Percentiles rank a stretch among this genome's conserved stretches.
Conservation (phyloP, 2,113 vertebrate genomes). For the Marcusenius ussheri region DNA sequence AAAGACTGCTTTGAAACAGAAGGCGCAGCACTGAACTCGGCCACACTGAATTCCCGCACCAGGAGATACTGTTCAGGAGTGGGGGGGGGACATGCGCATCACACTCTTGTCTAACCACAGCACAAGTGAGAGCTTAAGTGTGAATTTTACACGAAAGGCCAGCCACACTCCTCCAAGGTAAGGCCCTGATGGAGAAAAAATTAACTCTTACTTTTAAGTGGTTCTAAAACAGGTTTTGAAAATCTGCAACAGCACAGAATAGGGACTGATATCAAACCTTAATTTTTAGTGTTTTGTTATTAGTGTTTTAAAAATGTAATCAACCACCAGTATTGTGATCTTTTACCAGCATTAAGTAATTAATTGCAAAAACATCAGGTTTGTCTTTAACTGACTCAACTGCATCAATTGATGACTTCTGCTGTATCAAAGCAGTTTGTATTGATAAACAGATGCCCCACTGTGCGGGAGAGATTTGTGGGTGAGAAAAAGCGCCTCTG, state of each 20-base stretch:
- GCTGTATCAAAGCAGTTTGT: slow-evolving; percentile 5
- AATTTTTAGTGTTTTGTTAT: not conserved
- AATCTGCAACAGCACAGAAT: not conserved
- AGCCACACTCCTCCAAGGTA: not conserved
- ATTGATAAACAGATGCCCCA: slow-evolving; percentile 21
- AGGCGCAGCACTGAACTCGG: slow-evolving; percentile 6
- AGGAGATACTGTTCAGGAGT: not conserved
- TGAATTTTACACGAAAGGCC: not conserved
- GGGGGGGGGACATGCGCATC: not conserved
- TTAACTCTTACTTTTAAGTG: not conserved
- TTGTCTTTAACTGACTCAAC: not conserved
- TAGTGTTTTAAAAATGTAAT: not conserved
- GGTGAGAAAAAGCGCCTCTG: slow-evolving; percentile 45
- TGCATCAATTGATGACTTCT: not conserved
- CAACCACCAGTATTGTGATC: not conserved
- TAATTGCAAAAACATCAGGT: not conserved
- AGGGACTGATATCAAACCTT: not conserved
- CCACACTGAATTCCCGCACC: slow-evolving; percentile 26
- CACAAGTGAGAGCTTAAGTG: not conserved
- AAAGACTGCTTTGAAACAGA: slow-evolving; percentile 11
- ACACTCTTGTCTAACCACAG: not conserved
- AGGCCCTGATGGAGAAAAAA: not conserved
- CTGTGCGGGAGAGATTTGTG: slow-evolving; percentile 28
- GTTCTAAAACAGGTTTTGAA: not conserved
- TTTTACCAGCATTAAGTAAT: not conserved